Conservation (phyloP, 2,797 vertebrate species). For the Zenarchopterus dispar region DNA sequence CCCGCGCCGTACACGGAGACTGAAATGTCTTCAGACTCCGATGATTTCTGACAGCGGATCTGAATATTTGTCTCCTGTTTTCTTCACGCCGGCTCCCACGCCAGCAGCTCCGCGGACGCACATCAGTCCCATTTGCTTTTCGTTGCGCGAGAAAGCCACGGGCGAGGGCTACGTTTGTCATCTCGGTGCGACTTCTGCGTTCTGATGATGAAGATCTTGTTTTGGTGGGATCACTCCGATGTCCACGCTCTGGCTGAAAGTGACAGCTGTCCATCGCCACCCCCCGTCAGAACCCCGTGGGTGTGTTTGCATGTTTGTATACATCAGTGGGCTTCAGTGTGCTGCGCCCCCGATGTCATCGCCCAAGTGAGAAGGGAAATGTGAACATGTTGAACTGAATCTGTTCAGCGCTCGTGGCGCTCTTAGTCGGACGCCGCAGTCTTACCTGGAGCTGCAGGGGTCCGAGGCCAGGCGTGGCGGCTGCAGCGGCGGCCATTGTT, state of each 20-base stretch:
- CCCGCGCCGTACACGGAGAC: not conserved
- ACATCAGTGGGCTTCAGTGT: constrained; percentile 24
- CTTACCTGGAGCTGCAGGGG: constrained; percentile 97
- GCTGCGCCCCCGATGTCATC: constrained; percentile 28
- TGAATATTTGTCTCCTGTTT: constrained; percentile 6
- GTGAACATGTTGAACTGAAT: not conserved
- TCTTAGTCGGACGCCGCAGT: not conserved
- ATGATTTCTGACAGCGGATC: constrained; percentile 34
- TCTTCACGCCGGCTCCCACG: not conserved
- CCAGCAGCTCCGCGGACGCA: not conserved
- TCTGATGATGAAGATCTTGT: constrained; percentile 46
- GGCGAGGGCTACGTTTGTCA: constrained; percentile 40
- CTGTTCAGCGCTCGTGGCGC: not conserved
- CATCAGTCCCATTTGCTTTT: constrained; percentile 11
- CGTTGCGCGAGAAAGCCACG: constrained; percentile 22
- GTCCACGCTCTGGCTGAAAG: constrained; percentile 38
- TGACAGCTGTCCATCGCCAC: constrained; percentile 44
- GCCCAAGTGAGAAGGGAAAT: constrained; percentile 26
- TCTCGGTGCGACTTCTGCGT: constrained; percentile 31
- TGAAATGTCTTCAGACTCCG: constrained; percentile 4
- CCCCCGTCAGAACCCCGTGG: not conserved
- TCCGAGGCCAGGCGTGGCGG: constrained; percentile 92
- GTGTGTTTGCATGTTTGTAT: constrained; percentile 36
- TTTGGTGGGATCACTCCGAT: constrained; percentile 38
- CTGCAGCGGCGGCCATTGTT: constrained; percentile 95